phyloP scores from a whole-genome alignment of 2,888 invertebrate genomes.

The Heliconius erato region DNA sequence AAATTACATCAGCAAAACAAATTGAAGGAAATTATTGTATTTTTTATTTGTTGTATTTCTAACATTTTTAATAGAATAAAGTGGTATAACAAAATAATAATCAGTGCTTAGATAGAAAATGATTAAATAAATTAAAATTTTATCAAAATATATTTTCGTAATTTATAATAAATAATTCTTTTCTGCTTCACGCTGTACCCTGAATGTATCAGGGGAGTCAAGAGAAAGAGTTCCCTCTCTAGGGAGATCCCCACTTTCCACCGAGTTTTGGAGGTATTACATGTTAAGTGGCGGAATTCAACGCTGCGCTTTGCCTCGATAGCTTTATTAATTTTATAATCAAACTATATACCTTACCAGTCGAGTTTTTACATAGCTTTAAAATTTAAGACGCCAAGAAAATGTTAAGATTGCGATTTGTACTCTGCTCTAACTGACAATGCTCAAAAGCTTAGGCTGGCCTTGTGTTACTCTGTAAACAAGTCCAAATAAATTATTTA shows the following conservation, averaged over 20 bases:
- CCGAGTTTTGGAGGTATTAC: no score
- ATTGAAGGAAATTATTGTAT: neutral
- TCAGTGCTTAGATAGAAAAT: neutral
- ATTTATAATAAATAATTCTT: no score
- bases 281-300: no score
- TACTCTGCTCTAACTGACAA: conserved; percentile 53
- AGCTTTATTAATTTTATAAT: neutral
- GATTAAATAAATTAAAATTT: no score
- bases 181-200: no score
- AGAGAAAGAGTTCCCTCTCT: no score
- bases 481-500: conserved; percentile 79
- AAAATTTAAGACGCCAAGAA: conserved; percentile 29
- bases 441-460: conserved; percentile 78
- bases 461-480: conserved; percentile 74
- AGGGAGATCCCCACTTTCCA: no score
- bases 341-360: neutral
- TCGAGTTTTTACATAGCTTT: neutral
- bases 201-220: no score
- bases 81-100: no score
- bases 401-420: conserved; percentile 36
- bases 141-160: no score
- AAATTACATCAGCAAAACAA: conserved; percentile 33
- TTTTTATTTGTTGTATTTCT: neutral
- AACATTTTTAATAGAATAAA: no score
- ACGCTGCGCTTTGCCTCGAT: no score